A percentile compares a stretch with the other conserved stretches of the same genome.
These are phyloP conservation scores for Pinna nobilis DNA, from an alignment of 1,140 invertebrate genomes.

Conservation along the genomic window DNA sequence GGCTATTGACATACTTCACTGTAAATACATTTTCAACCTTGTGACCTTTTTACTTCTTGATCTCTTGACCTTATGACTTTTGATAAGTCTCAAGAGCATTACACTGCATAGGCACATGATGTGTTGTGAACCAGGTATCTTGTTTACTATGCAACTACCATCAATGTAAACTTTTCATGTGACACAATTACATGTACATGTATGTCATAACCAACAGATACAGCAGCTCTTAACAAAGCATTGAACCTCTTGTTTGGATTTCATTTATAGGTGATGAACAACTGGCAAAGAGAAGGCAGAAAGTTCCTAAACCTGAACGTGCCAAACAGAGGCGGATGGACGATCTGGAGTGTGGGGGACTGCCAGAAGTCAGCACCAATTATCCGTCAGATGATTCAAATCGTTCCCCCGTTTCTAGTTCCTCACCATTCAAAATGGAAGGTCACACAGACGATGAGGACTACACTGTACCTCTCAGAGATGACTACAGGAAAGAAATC, in stretches of 20 bases:
- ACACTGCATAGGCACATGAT: too few relatives aligned
- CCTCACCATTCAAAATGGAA: slow-evolving; percentile 43
- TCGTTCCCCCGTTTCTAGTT: background rate
- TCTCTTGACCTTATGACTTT: too few relatives aligned
- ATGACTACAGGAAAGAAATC: slow-evolving; percentile 56
- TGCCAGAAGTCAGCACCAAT: slow-evolving; percentile 9
- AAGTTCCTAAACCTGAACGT: slow-evolving; percentile 14
- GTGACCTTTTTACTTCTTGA: too few relatives aligned
- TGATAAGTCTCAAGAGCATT: too few relatives aligned
- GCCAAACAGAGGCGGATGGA: slow-evolving; percentile 13
- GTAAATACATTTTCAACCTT: too few relatives aligned
- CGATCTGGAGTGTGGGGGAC: background rate
- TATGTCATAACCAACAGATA: too few relatives aligned
- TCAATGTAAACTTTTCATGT: too few relatives aligned
- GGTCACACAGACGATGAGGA: slow-evolving; percentile 50
- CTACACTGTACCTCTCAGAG: slow-evolving; percentile 46
- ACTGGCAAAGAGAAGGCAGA: slow-evolving; percentile 39
- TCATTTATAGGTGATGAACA: slow-evolving; percentile 42
- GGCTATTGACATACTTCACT: too few relatives aligned
- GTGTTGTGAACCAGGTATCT: too few relatives aligned
- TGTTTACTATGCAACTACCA: too few relatives aligned
- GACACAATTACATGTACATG: too few relatives aligned
- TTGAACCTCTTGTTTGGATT: background rate
- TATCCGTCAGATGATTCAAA: slow-evolving; percentile 28
- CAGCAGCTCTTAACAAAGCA: too few relatives aligned